Evolutionary conservation across 1,140 invertebrate species (phyloP).

Genomic region (Tenebrio molitor): DNA sequence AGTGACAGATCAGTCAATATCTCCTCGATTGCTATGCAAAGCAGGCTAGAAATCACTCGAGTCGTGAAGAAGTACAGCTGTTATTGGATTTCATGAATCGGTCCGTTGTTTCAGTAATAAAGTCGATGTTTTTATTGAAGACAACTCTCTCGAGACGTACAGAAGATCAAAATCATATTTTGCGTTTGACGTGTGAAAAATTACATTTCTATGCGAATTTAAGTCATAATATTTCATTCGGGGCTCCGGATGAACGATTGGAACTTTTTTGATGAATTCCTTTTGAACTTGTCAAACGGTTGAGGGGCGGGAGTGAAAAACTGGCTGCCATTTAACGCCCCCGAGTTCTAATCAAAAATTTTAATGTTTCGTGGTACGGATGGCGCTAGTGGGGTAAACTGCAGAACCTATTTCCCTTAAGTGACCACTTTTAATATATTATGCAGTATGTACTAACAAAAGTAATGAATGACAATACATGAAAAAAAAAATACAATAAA

Average conservation of each 20-base stretch:
- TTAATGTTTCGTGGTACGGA: too few relatives aligned
- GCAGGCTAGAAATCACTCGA: slow-evolving; percentile 60
- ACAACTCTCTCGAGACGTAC: slow-evolving; percentile 57
- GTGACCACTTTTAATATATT: too few relatives aligned
- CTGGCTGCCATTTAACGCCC: not conserved
- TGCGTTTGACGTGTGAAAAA: slow-evolving; percentile 61
- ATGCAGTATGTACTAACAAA: too few relatives aligned
- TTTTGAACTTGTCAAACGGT: slow-evolving; percentile 38
- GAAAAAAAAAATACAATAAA: too few relatives aligned
- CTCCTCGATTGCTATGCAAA: slow-evolving; percentile 60
- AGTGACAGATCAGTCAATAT: slow-evolving; percentile 58
- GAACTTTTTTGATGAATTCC: slow-evolving; percentile 36
- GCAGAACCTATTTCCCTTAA: too few relatives aligned
- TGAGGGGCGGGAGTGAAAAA: slow-evolving; percentile 11
- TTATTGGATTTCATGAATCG: slow-evolving; percentile 63
- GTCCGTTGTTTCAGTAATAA: slow-evolving; percentile 61
- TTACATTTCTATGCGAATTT: slow-evolving; percentile 62
- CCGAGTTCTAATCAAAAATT: not conserved
- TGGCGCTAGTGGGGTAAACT: too few relatives aligned
- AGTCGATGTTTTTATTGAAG: slow-evolving; percentile 62
- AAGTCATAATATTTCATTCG: slow-evolving; percentile 52
- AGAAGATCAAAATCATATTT: slow-evolving; percentile 63
- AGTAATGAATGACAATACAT: too few relatives aligned
- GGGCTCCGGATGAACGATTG: slow-evolving; percentile 27
- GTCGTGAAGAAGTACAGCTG: slow-evolving; percentile 60